Evolutionary conservation across 1,140 invertebrate genomes (phyloP).

Genomic region (Ips nitidus): DNA sequence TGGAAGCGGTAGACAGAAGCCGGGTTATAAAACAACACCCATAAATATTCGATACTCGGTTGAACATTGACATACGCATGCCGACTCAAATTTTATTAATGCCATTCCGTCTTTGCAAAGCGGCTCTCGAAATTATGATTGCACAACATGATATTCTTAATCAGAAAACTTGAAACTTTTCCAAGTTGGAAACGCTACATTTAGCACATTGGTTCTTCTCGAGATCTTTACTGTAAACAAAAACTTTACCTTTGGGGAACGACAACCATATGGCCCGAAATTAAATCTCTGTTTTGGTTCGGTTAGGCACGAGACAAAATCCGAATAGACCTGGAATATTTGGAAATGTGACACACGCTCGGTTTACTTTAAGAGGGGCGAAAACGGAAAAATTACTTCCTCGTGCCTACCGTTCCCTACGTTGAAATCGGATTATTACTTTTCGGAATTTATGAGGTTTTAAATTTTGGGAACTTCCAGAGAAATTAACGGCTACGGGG

Average conservation of each 20-base stretch:
- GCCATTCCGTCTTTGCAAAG: slow-evolving; percentile 22
- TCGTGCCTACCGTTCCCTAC: slow-evolving; percentile 16
- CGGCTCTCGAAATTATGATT: slow-evolving; percentile 34
- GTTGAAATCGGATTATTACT: slow-evolving; percentile 26
- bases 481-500: slow-evolving; percentile 16
- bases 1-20: not conserved
- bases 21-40: slow-evolving; percentile 30
- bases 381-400: slow-evolving; percentile 34
- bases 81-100: slow-evolving; percentile 33
- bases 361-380: slow-evolving; percentile 30
- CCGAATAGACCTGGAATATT: slow-evolving; percentile 30
- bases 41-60: slow-evolving; percentile 34
- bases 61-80: slow-evolving; percentile 34
- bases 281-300: slow-evolving; percentile 33
- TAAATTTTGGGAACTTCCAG: slow-evolving; percentile 3
- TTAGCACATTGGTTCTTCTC: not conserved
- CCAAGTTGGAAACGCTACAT: slow-evolving; percentile 4
- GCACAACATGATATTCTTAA: slow-evolving; percentile 26
- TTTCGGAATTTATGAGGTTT: slow-evolving; percentile 23
- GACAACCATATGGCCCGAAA: slow-evolving; percentile 25
- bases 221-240: slow-evolving; percentile 26
- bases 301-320: slow-evolving; percentile 32
- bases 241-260: slow-evolving; percentile 12
- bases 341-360: slow-evolving; percentile 32
- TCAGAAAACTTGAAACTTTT: slow-evolving; percentile 31